These are phyloP conservation scores for Sebastes nivosus DNA, from an alignment of 2,797 vertebrate species.

Conservation along the genomic window DNA sequence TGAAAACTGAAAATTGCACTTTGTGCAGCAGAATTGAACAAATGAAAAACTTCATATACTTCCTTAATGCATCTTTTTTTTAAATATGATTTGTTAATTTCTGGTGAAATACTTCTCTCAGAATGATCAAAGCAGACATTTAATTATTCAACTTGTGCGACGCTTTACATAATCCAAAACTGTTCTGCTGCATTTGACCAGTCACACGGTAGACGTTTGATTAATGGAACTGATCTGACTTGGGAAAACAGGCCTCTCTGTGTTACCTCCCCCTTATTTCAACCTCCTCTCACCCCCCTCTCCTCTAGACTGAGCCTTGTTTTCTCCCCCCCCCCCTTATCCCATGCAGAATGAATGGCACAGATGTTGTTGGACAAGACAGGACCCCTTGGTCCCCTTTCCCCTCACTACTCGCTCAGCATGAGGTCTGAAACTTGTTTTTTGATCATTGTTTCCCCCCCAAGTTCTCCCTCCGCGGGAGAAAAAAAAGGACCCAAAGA, in stretches of 20 bases:
- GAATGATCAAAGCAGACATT: neutral
- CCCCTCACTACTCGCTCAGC: constrained; percentile 81
- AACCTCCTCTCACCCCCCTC: constrained; percentile 39
- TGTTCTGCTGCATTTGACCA: constrained; percentile 41
- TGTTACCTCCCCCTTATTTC: constrained; percentile 55
- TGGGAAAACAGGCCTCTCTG: constrained; percentile 54
- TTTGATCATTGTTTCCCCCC: constrained; percentile 82
- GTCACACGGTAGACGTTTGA: constrained; percentile 61
- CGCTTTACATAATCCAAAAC: neutral
- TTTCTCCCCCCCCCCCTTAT: constrained; percentile 46
- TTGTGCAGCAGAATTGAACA: constrained; percentile 26
- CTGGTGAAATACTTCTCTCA: neutral
- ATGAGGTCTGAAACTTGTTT: constrained; percentile 88
- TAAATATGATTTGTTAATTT: neutral
- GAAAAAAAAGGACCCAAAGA: constrained; percentile 43
- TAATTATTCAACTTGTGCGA: neutral
- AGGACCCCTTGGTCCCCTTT: constrained; percentile 79
- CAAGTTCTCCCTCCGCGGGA: constrained; percentile 65
- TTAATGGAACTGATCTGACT: constrained; percentile 74
- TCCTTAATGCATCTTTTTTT: neutral
- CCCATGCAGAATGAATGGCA: constrained; percentile 82
- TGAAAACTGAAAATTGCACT: constrained; percentile 37
- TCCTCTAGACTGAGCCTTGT: constrained; percentile 57
- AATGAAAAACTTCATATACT: constrained; percentile 39
- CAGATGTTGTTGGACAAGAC: constrained; percentile 86